Conservation (phyloP, 2,888 invertebrate species). For the Parnassius smintheus region DNA sequence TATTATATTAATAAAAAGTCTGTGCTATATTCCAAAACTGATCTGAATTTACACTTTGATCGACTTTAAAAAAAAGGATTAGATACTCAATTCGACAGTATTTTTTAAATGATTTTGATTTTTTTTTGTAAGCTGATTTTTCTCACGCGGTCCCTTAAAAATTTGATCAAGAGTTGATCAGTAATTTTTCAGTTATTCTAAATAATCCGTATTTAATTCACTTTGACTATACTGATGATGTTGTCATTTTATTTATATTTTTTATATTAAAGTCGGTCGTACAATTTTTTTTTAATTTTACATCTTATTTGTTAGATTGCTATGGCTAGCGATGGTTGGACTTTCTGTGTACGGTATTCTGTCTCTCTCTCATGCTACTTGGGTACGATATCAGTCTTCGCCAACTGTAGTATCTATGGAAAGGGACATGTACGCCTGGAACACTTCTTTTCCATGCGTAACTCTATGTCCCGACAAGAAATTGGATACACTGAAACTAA, state of each 20-base stretch:
- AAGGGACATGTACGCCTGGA: conserved; percentile 86
- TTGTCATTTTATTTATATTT: too few relatives aligned
- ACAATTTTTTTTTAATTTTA: not conserved
- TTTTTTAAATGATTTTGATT: too few relatives aligned
- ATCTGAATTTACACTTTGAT: not conserved
- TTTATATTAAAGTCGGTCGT: too few relatives aligned
- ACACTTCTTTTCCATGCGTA: conserved; percentile 85
- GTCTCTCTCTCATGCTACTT: conserved; percentile 81
- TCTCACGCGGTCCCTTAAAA: too few relatives aligned
- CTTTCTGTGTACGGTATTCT: conserved; percentile 79
- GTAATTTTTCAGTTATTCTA: too few relatives aligned
- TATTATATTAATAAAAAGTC: too few relatives aligned
- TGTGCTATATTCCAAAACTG: not conserved
- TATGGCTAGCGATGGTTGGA: conserved; percentile 80
- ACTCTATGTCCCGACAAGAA: conserved; percentile 84
- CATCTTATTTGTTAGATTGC: conserved; percentile 56
- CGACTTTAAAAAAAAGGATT: not conserved
- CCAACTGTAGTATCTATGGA: conserved; percentile 89
- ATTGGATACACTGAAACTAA: conserved; percentile 77
- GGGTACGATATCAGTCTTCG: conserved; percentile 84
- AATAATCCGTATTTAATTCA: too few relatives aligned
- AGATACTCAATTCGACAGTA: too few relatives aligned
- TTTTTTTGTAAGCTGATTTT: too few relatives aligned
- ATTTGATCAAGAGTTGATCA: too few relatives aligned
- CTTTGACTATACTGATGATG: too few relatives aligned